phyloP scores from a whole-genome alignment of 2,113 vertebrate genomes.

The Alethe castanea region DNA sequence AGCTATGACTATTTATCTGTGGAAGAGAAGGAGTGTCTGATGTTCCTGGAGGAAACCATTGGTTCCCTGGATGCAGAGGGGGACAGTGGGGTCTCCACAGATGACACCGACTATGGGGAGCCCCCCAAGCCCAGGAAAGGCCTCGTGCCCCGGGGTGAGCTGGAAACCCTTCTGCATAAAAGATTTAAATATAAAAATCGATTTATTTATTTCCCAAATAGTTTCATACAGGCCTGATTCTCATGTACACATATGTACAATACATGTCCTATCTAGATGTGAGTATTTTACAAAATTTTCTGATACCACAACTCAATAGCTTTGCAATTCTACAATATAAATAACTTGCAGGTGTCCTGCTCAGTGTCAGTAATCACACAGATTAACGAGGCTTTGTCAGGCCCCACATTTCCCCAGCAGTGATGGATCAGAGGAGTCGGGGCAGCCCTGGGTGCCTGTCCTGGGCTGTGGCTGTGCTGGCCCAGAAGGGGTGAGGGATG shows the following conservation, averaged over 20 bases:
- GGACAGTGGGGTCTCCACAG: constrained; percentile 80
- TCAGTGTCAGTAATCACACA: not conserved
- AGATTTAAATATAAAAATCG: too few relatives aligned
- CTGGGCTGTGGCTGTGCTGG: not conserved
- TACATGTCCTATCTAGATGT: not conserved
- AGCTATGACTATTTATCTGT: constrained; percentile 87
- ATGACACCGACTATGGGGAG: constrained; percentile 57
- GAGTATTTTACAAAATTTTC: not conserved
- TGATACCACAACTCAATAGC: not conserved
- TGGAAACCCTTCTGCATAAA: not conserved
- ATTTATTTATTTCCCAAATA: not conserved
- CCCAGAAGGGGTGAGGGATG: rapidly evolving
- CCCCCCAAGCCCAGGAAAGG: not conserved
- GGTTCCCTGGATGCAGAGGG: constrained; percentile 85
- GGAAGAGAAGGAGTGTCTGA: constrained; percentile 90
- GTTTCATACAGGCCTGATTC: not conserved
- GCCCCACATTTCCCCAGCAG: not conserved
- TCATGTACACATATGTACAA: not conserved
- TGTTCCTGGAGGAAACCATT: constrained; percentile 93
- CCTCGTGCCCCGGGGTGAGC: constrained; percentile 24
- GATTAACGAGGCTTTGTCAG: rapidly evolving
- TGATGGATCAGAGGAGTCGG: not conserved
- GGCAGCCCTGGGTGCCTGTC: not conserved
- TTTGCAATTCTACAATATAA: not conserved
- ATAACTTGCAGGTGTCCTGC: not conserved